These are phyloP conservation scores for Lytechinus pictus DNA, from an alignment of 35 echinoderm and acorn worm species.

Conservation along the genomic window DNA sequence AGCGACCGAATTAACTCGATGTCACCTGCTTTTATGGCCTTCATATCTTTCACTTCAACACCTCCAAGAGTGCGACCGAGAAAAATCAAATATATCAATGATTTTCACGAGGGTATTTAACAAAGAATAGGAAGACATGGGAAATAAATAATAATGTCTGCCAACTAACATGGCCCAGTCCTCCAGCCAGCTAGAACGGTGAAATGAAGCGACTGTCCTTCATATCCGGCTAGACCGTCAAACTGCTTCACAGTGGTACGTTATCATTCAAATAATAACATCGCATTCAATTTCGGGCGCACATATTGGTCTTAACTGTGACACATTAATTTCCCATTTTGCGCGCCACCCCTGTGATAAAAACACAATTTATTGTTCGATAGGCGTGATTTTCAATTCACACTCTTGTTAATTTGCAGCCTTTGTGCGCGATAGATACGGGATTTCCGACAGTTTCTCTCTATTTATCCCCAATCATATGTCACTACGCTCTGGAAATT, in stretches of 20 bases:
- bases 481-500: neutral
- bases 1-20: neutral
- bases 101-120: neutral
- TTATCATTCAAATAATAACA: neutral
- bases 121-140: neutral
- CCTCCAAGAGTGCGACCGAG: neutral
- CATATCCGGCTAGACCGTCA: neutral
- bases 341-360: neutral
- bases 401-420: neutral
- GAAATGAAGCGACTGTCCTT: neutral
- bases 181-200: neutral
- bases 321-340: conserved; percentile 13
- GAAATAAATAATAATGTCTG: neutral
- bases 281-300: conserved; percentile 16
- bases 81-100: conserved; percentile 6
- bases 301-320: conserved; percentile 18
- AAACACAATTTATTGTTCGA: conserved; percentile 5
- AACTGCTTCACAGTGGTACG: neutral
- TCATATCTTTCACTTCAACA: neutral
- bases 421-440: neutral
- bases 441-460: neutral
- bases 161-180: neutral
- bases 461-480: neutral
- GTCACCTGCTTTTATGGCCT: neutral
- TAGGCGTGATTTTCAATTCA: neutral